phyloP scores from a whole-genome alignment of 37 sponge, comb jelly and placozoan genomes.

The Bolinopsis microptera region DNA sequence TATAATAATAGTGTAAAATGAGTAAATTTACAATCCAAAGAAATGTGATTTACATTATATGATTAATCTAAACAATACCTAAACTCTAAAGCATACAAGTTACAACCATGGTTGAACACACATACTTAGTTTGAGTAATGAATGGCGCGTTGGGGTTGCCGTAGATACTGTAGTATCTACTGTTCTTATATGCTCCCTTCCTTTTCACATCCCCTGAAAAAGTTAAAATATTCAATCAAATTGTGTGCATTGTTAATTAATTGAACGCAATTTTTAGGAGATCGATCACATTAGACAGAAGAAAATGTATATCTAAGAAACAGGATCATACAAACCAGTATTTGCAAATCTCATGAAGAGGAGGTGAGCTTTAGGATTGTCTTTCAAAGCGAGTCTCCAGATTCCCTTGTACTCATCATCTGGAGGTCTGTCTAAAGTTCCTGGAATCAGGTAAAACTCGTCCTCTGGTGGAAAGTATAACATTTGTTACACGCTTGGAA shows the following conservation, averaged over 20 bases:
- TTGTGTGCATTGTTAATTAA: too few species aligned
- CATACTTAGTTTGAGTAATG: not conserved
- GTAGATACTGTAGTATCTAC: conserved; percentile 41
- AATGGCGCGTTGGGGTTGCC: conserved; percentile 54
- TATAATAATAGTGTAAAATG: too few species aligned
- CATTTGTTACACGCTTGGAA: not conserved
- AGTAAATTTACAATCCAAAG: too few species aligned
- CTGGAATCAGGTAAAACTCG: conserved; percentile 31
- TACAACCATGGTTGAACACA: too few species aligned
- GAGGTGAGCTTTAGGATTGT: conserved; percentile 35
- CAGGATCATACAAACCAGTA: conserved; percentile 28
- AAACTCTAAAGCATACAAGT: too few species aligned
- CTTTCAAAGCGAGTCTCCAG: conserved; percentile 36
- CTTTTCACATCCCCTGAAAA: conserved; percentile 26
- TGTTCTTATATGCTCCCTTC: not conserved
- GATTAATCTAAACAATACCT: too few species aligned
- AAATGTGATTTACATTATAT: too few species aligned
- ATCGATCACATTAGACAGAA: too few species aligned
- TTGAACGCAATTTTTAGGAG: too few species aligned
- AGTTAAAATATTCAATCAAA: not conserved
- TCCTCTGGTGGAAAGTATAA: conserved; percentile 10
- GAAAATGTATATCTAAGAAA: too few species aligned
- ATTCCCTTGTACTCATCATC: conserved; percentile 15
- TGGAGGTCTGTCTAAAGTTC: conserved; percentile 19
- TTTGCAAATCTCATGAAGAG: conserved; percentile 50